These are phyloP conservation scores for Enteromius radiatus DNA, from an alignment of 2,797 vertebrate genomes.

Conservation along the genomic window DNA sequence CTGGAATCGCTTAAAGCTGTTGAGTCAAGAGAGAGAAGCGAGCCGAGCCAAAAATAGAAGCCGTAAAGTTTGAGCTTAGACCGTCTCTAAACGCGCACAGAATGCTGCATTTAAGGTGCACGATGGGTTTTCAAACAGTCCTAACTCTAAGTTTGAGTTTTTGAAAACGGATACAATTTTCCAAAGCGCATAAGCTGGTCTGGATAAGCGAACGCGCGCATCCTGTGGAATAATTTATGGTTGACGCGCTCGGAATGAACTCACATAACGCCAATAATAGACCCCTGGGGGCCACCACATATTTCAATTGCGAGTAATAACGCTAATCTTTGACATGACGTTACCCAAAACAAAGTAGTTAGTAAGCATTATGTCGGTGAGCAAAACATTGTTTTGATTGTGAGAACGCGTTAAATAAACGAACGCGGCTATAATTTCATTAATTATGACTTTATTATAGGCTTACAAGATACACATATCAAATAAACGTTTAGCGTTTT, in stretches of 20 bases:
- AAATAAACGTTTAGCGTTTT: not conserved
- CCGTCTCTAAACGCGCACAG: constrained; percentile 41
- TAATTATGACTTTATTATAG: not conserved
- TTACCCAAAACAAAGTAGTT: not conserved
- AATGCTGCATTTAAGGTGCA: not conserved
- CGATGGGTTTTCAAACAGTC: not conserved
- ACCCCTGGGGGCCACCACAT: not conserved
- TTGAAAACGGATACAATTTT: not conserved
- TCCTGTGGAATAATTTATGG: not conserved
- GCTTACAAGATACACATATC: not conserved
- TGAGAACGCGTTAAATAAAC: not conserved
- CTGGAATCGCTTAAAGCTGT: constrained; percentile 90
- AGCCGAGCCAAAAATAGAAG: constrained; percentile 87
- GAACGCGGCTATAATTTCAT: not conserved
- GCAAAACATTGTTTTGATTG: not conserved
- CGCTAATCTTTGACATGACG: constrained; percentile 30
- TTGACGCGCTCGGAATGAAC: constrained; percentile 12
- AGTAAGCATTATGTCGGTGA: not conserved
- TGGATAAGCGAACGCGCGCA: not conserved
- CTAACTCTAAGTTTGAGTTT: not conserved
- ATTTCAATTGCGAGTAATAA: constrained; percentile 1
- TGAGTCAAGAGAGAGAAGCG: constrained; percentile 72
- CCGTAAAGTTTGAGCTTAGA: constrained; percentile 73
- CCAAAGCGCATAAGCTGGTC: not conserved
- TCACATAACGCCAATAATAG: constrained; percentile 11